Base-by-base conservation (phyloP, 2,888 invertebrate genomes). In the Periphyllus acericola region DNA sequence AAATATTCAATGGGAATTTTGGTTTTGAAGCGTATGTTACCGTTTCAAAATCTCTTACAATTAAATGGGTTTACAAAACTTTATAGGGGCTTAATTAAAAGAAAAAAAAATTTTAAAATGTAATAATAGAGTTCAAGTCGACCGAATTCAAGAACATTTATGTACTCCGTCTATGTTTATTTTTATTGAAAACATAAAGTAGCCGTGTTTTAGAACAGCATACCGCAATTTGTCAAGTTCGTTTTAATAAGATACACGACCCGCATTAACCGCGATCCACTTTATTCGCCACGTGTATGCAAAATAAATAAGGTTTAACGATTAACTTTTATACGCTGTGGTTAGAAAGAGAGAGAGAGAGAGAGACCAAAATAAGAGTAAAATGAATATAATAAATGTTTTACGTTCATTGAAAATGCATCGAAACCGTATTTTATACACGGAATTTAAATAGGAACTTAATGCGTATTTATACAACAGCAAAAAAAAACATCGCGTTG, bases 341-440 rank as follows among this genome's bases (percentile, higher is more conserved):
- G 46, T 66, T 46, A 29, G 17, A 34, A 21, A 21, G 21, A 74
- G 74, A 32, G 3, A 36, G 11, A 55, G n/a, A 17, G 34, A 17
- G 21, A 72, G 55, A 74, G 60, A 34, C 34, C 55, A 6, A n/a
- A 14, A 34, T 25, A 32, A 46, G 46, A 46, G 46, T 46, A 46
- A 83, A 83, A 66, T 40, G 60, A 76, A 46, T 68, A 32, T 46
- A 66, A 78, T 82, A 78, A 78, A 66, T 68, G 46, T 32, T 84
- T 76, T 52, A 85, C 76, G 76, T 78, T 78, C 46, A 52, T 76
- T 52, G 84, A 78, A 78, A 85, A 85, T 40, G 76, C 17, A 78
- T 46, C 68, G 68, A 68, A 85, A 85, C 68, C 46, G 21, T 11
- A 66, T 85, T 68, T 75, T 76, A 75, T 6, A 29, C 40, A 29